Evolutionary conservation across 2,113 vertebrate species (phyloP).

Genomic region (Dermatemys mawii): DNA sequence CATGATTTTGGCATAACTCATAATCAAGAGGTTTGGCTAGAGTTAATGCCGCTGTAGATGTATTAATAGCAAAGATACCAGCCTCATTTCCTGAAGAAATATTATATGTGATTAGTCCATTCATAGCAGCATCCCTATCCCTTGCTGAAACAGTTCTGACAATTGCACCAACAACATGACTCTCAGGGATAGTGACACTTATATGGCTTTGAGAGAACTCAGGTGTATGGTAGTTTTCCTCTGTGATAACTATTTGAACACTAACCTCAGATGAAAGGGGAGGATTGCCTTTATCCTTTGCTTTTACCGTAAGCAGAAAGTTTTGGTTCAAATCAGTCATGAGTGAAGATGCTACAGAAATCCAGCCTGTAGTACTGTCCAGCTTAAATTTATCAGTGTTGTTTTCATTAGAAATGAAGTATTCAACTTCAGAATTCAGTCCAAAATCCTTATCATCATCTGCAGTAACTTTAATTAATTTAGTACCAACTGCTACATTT

Average conservation of each 20-base stretch:
- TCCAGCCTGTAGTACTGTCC: slow-evolving; percentile 89
- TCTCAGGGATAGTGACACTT: slow-evolving; percentile 87
- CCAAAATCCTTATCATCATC: slow-evolving; percentile 94
- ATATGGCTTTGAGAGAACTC: slow-evolving; percentile 95
- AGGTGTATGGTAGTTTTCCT: slow-evolving; percentile 95
- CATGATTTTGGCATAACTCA: slow-evolving; percentile 87
- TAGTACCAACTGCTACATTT: slow-evolving; percentile 90
- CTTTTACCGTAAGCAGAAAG: slow-evolving; percentile 87
- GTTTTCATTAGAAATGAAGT: slow-evolving; percentile 84
- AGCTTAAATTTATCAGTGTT: slow-evolving; percentile 86
- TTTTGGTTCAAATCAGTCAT: slow-evolving; percentile 85
- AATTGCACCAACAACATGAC: slow-evolving; percentile 84
- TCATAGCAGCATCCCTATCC: slow-evolving; percentile 93
- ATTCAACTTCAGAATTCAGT: slow-evolving; percentile 93
- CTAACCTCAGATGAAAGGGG: slow-evolving; percentile 84
- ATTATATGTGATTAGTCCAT: slow-evolving; percentile 88
- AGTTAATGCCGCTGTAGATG: slow-evolving; percentile 87
- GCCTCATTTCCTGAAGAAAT: slow-evolving; percentile 90
- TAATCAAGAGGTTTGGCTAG: slow-evolving; percentile 89
- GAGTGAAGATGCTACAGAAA: slow-evolving; percentile 90
- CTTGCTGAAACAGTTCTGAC: slow-evolving; percentile 90
- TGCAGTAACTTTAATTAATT: slow-evolving; percentile 87
- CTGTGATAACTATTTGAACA: slow-evolving; percentile 89
- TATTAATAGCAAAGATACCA: slow-evolving; percentile 88
- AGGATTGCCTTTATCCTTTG: slow-evolving; percentile 92